Percentiles rank a stretch among this genome's conserved stretches.
phyloP scores from a whole-genome alignment of 2,113 vertebrate species.

The Laticauda laticaudata region DNA sequence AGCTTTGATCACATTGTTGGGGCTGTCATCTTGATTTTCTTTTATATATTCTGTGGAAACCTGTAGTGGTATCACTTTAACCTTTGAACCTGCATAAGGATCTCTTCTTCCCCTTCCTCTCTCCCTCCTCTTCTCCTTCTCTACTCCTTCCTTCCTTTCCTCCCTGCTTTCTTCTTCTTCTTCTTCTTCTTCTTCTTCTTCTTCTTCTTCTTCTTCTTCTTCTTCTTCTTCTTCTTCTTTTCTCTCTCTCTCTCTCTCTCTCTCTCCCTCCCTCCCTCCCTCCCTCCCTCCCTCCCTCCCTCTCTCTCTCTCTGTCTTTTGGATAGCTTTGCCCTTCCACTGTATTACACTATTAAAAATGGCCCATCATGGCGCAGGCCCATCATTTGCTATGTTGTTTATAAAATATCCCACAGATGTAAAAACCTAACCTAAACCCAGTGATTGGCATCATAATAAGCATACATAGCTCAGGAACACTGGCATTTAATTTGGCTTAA shows the following conservation, averaged over 20 bases:
- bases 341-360: constrained; percentile 9
- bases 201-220: too few species aligned
- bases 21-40: not conserved
- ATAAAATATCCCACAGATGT: constrained; percentile 7
- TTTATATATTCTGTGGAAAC: not conserved
- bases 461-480: not conserved
- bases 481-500: constrained; percentile 8
- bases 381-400: constrained; percentile 13
- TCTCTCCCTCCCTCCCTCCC: fast-evolving
- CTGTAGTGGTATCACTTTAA: not conserved
- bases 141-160: too few species aligned
- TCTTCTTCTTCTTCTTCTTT: not conserved
- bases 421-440: constrained; percentile 10
- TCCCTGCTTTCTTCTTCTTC: too few species aligned
- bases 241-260: not conserved
- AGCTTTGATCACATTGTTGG: not conserved
- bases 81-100: not conserved
- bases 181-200: too few species aligned
- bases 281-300: fast-evolving
- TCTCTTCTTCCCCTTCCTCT: not conserved
- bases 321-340: constrained; percentile 7
- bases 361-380: not conserved
- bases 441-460: constrained; percentile 10
- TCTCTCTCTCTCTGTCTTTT: not conserved
- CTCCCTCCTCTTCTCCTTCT: too few species aligned